Base-by-base conservation (phyloP, 2,888 invertebrate species). In the Rhynchonema sp. region DNA sequence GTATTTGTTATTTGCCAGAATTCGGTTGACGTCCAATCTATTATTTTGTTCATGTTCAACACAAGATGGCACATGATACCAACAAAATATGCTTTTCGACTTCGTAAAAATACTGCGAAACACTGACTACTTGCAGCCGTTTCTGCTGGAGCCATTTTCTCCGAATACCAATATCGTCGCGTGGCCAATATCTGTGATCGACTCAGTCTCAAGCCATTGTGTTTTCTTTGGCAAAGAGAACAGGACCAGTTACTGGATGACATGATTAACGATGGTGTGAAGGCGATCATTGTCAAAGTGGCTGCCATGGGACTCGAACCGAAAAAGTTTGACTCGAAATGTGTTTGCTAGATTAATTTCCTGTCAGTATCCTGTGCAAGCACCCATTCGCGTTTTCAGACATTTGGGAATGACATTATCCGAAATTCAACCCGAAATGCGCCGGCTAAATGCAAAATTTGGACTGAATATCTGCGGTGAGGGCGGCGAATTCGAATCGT, bases 401-500 rank as follows among this genome's bases (percentile, higher is more conserved):
- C 91, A 94, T 79, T 80, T 96, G 65, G 92, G 92, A 49, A 82
- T 86, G 78, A 82, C 84, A 53, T 79, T 94, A 65, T 80, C 81
- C 66, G 84, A 90, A 68, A 83, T 96, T 73, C 85, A 87, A 71
- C 83, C 87, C 22, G 87, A 91, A 75, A 81, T 98, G 71, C 74
- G 84, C 65, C 80, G 84, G 74, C 86, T 94, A 84, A 84, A 86
- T 72, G 84, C 87, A 73, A 88, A 91, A 76, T 98, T 87, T 76
- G 91, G 90, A 59, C 79, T 91, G 64, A 89, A 91, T 78, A 83
- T 92, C 53, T 94, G 92, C 76, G 98, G 98, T 26, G 98, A 99
- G 78, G 98, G 98, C 56, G 98, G 98, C 59, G 98, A 99, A 76
- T 98, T 92, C 74, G 98, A 98, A 78, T 90, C 94, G 30, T 87